These are phyloP conservation scores for Sebastes hubbsi DNA, from an alignment of 2,797 vertebrate species.

Conservation along the genomic window DNA sequence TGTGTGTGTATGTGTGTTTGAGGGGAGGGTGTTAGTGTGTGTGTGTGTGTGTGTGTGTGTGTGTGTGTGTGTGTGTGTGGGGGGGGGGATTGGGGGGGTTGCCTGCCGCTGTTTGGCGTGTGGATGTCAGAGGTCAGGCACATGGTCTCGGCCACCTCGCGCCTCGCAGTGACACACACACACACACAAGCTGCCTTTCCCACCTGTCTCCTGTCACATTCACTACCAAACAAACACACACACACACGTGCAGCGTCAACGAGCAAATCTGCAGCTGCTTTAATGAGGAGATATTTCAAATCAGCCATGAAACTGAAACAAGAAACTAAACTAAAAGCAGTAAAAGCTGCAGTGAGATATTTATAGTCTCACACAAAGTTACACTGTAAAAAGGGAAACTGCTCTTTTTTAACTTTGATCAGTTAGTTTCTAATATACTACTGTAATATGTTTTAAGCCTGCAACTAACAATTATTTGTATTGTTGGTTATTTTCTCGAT, in stretches of 20 bases:
- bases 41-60: conserved; percentile 43
- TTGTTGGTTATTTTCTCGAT: not conserved
- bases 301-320: not conserved
- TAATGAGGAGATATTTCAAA: not conserved
- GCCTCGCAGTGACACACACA: conserved; percentile 34
- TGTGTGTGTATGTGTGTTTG: conserved; percentile 34
- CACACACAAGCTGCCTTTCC: conserved; percentile 53
- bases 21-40: not conserved
- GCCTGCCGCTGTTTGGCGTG: conserved; percentile 65
- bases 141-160: conserved; percentile 59
- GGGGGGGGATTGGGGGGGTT: conserved; percentile 4
- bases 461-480: not conserved
- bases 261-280: conserved; percentile 7
- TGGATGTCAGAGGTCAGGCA: conserved; percentile 82
- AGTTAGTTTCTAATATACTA: not conserved
- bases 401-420: not conserved
- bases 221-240: conserved; percentile 18
- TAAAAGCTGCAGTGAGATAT: not conserved
- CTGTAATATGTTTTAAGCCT: not conserved
- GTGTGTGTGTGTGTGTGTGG: too few species aligned
- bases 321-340: not conserved
- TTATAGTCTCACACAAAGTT: not conserved
- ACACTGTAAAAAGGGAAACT: not conserved
- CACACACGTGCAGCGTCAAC: conserved; percentile 13
- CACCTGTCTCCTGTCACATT: conserved; percentile 65